Conservation (phyloP, 1,140 invertebrate species). For the Aphelinus certus region DNA sequence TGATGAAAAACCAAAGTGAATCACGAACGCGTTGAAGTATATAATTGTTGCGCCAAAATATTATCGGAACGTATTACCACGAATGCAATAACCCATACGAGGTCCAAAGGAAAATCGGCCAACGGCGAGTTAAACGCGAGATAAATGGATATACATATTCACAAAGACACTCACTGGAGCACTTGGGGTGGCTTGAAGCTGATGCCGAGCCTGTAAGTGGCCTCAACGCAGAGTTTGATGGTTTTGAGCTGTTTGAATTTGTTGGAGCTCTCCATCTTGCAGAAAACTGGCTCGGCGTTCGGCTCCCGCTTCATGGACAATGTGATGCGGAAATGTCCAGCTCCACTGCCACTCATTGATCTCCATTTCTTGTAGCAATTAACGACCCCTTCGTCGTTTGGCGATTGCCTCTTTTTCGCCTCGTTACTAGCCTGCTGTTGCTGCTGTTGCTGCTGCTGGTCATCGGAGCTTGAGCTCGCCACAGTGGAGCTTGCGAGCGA, state of each 20-base stretch:
- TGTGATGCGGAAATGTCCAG: slow-evolving; percentile 65
- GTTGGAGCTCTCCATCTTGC: slow-evolving; percentile 66
- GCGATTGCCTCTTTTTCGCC: not conserved
- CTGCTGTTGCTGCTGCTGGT: not conserved
- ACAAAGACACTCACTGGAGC: slow-evolving; percentile 62
- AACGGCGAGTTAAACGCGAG: no score
- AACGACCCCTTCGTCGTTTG: not conserved
- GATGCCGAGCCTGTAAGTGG: slow-evolving; percentile 65
- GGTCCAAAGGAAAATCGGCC: no score
- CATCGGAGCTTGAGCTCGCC: no score
- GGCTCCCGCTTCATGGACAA: slow-evolving; percentile 64
- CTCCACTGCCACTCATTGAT: slow-evolving; percentile 59
- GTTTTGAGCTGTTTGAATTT: slow-evolving; percentile 65
- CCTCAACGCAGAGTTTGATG: slow-evolving; percentile 65
- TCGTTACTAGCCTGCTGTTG: not conserved
- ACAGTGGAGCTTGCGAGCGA: no score
- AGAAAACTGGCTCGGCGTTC: slow-evolving; percentile 62
- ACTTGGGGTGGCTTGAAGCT: slow-evolving; percentile 68
- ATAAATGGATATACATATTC: not conserved
- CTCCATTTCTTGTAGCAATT: slow-evolving; percentile 45
- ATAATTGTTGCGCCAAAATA: no score
- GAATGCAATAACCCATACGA: no score
- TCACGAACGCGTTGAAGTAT: no score
- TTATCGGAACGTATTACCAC: no score
- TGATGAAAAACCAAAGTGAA: no score